Evolutionary conservation across 2,888 invertebrate species (phyloP), one percentile per base, ranked within the genome.

Genomic region (Lasioglossum pauxillum): DNA sequence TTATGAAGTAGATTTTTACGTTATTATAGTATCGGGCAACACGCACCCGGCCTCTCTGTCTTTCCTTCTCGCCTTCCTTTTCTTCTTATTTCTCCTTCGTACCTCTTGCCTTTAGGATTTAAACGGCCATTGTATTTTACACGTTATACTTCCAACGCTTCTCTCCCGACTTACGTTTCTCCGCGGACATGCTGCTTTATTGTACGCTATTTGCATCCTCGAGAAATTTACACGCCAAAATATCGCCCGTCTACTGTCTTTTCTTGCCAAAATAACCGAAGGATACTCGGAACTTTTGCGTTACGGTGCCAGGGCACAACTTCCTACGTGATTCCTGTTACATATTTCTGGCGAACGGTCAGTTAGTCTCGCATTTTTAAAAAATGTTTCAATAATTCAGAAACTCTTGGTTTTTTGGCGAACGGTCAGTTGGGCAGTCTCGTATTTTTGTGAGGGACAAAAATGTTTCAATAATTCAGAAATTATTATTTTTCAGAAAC

Each of bases 1-100:
- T 95, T 95, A 95, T 94, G 95, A 94, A 95, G 94, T 95, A 90
- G 94, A 93, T 93, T 90, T 91, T 88, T 93, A 93, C 93, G 93
- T 94, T 94, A 94, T 93, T 94, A 93, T 94, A 94, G 93, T 94
- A 94, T 94, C 94, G 91, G 90, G 79, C 91, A 92, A 93, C 94
- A 94, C 93, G 93, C 93, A 93, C 92, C 92, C 35, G 67, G 49
- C 23, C 64, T 64, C 27, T 57, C 35, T 60, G n/a, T 73, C 27
- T 69, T 35, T n/a, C 46, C 64, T n/a, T 38, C 72, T 71, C 41
- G 46, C 41, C 35, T 69, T 53, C 49, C 7, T 23, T 8, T 53
- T 53, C 53, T 23, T 8, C 23, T 53, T 53, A n/a, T 23, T 46
- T 27, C 14, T n/a, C 38, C 64, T 27, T n/a, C 77, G n/a, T 44